phyloP scores from a whole-genome alignment of 2,888 invertebrate genomes.

The Nyleta sp. region DNA sequence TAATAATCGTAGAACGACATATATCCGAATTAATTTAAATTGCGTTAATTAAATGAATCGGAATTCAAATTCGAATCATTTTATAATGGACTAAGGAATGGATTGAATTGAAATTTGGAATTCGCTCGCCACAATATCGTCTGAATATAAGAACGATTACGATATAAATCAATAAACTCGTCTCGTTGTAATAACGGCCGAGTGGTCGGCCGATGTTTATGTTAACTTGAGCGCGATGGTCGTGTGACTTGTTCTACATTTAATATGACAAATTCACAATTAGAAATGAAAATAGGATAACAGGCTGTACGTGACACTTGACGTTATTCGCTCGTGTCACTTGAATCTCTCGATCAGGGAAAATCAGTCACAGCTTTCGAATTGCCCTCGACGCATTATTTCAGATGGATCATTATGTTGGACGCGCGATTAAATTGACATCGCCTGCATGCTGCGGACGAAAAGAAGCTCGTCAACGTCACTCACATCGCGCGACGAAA shows the following conservation, averaged over 20 bases:
- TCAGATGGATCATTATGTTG: slow-evolving; percentile 57
- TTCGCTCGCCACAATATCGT: no score
- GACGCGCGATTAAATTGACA: slow-evolving; percentile 56
- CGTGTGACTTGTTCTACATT: slow-evolving; percentile 53
- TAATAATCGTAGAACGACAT: no score
- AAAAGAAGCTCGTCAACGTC: slow-evolving; percentile 57
- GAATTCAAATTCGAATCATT: no score
- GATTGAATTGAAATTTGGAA: no score
- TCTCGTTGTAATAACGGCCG: slow-evolving; percentile 25
- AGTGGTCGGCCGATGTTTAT: slow-evolving; percentile 22
- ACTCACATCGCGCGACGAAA: slow-evolving; percentile 12
- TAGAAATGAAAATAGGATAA: slow-evolving; percentile 64
- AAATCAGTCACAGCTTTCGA: slow-evolving; percentile 62
- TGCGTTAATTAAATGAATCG: no score
- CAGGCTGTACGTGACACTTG: slow-evolving; percentile 71
- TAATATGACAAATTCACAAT: slow-evolving; percentile 63
- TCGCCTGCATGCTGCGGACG: slow-evolving; percentile 34
- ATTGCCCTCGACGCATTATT: slow-evolving; percentile 61
- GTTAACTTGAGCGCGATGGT: slow-evolving; percentile 37
- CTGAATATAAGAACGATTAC: no score
- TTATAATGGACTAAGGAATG: no score
- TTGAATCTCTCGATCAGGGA: slow-evolving; percentile 73
- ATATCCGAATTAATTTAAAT: no score
- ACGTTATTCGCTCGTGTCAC: slow-evolving; percentile 72
- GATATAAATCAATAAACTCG: slow-evolving; percentile 9